Percentiles rank a stretch among this genome's conserved stretches.
phyloP scores from a whole-genome alignment of 2,113 vertebrate species.

The Gymnogyps californianus region DNA sequence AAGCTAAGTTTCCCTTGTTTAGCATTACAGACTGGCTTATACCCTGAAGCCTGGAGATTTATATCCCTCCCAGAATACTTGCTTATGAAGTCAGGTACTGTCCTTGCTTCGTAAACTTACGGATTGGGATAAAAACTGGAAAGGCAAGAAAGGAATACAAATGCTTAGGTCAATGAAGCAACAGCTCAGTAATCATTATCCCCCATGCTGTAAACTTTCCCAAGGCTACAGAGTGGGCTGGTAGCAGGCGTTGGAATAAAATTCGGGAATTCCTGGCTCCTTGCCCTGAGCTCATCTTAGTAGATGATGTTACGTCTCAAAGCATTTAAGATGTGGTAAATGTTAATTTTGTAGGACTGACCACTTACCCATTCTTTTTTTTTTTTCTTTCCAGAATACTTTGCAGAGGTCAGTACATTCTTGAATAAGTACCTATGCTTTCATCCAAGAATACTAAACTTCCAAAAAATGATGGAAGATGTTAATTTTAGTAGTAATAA shows the following conservation, averaged over 20 bases:
- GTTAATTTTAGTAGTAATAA: background rate
- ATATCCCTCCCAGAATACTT: background rate
- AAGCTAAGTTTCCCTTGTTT: conserved; percentile 32
- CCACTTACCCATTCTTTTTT: background rate
- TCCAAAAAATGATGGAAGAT: background rate
- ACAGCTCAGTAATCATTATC: background rate
- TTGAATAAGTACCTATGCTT: background rate
- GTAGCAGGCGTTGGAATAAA: background rate
- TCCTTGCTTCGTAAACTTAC: background rate
- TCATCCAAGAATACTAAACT: background rate
- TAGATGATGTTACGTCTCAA: background rate
- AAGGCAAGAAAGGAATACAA: background rate
- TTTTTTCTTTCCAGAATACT: background rate
- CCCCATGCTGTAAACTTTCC: background rate
- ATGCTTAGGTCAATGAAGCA: background rate
- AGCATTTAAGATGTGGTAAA: background rate
- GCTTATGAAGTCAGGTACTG: background rate
- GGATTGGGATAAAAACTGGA: background rate
- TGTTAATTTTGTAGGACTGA: background rate
- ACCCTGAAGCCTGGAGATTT: background rate
- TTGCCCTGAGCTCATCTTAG: background rate
- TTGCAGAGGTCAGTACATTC: background rate
- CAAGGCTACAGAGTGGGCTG: background rate
- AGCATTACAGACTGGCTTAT: background rate
- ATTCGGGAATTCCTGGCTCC: background rate